phyloP scores from a whole-genome alignment of 2,113 vertebrate species.

The Microcebus griseorufus region DNA sequence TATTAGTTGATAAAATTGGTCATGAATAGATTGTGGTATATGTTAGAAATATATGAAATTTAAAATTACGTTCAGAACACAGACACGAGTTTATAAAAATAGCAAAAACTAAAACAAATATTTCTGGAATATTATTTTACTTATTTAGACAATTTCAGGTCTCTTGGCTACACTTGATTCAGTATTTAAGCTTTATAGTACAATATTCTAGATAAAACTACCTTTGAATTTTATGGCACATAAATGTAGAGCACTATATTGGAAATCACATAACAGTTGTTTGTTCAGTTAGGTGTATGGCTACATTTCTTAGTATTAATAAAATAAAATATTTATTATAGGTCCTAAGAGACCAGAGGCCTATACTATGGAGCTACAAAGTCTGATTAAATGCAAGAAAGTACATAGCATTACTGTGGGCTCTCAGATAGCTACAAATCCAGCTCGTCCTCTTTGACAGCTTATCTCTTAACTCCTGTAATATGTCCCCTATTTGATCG shows the following conservation, averaged over 20 bases:
- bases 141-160: constrained; percentile 17
- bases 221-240: constrained; percentile 24
- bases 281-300: constrained; percentile 72
- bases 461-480: constrained; percentile 68
- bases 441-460: constrained; percentile 40
- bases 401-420: constrained; percentile 40
- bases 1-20: neutral
- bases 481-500: constrained; percentile 81
- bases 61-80: neutral
- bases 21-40: neutral
- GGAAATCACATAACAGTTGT: constrained; percentile 69
- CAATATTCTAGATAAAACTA: constrained; percentile 23
- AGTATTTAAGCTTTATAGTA: constrained; percentile 55
- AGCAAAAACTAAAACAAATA: neutral
- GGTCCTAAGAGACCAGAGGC: constrained; percentile 66
- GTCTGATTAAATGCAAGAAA: constrained; percentile 84
- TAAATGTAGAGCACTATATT: constrained; percentile 26
- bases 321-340: constrained; percentile 84
- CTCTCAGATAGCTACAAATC: constrained; percentile 57
- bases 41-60: neutral
- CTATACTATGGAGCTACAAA: constrained; percentile 82
- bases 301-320: constrained; percentile 82
- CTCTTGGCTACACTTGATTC: constrained; percentile 22
- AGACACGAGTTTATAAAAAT: neutral
- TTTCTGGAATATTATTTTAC: constrained; percentile 4